These are phyloP conservation scores for Apeltes quadracus DNA, from an alignment of 2,113 vertebrate species.

Conservation along the genomic window DNA sequence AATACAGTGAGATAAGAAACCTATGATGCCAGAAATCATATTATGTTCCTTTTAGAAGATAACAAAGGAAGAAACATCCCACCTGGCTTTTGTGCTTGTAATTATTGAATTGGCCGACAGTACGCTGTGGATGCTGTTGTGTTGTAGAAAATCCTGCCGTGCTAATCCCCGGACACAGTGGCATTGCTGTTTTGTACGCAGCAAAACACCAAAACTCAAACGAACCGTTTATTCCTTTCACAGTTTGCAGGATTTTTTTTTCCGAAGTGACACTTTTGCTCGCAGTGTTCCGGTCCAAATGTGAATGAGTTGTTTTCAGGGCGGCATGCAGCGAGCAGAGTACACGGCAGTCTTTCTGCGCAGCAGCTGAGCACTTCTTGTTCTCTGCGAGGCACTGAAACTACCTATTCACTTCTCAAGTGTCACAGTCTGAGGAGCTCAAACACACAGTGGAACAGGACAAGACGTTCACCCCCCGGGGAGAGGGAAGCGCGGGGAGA, in stretches of 20 bases:
- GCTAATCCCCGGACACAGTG: background rate
- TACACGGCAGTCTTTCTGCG: constrained; percentile 35
- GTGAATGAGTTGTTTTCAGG: constrained; percentile 45
- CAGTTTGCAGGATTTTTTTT: constrained; percentile 11
- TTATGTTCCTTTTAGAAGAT: background rate
- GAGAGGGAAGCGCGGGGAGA: constrained; percentile 7
- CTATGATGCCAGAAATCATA: background rate
- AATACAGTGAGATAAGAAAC: background rate
- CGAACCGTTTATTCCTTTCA: constrained; percentile 10
- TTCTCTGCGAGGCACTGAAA: constrained; percentile 55
- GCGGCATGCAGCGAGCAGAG: constrained; percentile 27
- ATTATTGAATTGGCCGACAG: background rate
- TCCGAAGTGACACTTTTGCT: constrained; percentile 32
- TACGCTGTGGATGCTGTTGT: background rate
- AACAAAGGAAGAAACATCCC: background rate
- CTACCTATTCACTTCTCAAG: constrained; percentile 51
- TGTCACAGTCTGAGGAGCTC: constrained; percentile 46
- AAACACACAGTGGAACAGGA: constrained; percentile 60
- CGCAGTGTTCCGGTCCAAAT: constrained; percentile 40
- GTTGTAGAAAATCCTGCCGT: background rate
- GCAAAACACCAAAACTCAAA: background rate
- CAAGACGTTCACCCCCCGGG: constrained; percentile 55
- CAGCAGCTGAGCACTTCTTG: constrained; percentile 60
- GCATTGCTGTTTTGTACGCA: background rate
- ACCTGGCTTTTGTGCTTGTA: background rate